Percentiles rank a stretch among this genome's conserved stretches.
phyloP scores from a whole-genome alignment of 2,888 invertebrate genomes.

The Caenorhabditis sp. region DNA sequence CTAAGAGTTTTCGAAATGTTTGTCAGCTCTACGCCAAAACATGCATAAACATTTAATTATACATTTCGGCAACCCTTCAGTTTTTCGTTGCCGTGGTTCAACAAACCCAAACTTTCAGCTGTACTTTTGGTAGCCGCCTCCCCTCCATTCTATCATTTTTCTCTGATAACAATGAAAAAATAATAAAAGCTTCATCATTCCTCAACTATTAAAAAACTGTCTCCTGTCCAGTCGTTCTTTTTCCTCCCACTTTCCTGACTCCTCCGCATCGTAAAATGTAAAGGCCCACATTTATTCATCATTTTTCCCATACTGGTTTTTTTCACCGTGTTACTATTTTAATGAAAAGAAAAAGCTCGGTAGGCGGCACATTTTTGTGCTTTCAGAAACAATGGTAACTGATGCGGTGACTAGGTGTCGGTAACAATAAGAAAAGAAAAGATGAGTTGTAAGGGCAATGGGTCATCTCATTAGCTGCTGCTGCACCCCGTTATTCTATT shows the following conservation, averaged over 20 bases:
- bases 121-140: constrained; percentile 27
- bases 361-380: constrained; percentile 45
- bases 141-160: constrained; percentile 18
- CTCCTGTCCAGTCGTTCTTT: constrained; percentile 16
- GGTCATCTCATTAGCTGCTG: constrained; percentile 58
- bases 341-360: constrained; percentile 38
- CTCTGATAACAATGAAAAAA: constrained; percentile 27
- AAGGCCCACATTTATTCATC: constrained; percentile 8
- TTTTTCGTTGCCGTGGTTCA: neutral
- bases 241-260: constrained; percentile 11
- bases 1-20: too few species aligned
- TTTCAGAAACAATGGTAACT: constrained; percentile 13
- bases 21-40: too few species aligned
- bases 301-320: constrained; percentile 12
- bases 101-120: neutral
- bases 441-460: constrained; percentile 37
- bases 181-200: constrained; percentile 43
- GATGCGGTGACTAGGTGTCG: constrained; percentile 17
- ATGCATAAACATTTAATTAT: too few species aligned
- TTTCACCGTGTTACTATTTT: constrained; percentile 1
- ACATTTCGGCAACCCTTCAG: neutral
- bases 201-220: constrained; percentile 44
- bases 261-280: constrained; percentile 47
- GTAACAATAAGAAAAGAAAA: constrained; percentile 39
- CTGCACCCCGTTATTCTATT: constrained; percentile 22